These are phyloP conservation scores for Zeuzera pyrina DNA, from an alignment of 2,888 invertebrate genomes.

Conservation along the genomic window DNA sequence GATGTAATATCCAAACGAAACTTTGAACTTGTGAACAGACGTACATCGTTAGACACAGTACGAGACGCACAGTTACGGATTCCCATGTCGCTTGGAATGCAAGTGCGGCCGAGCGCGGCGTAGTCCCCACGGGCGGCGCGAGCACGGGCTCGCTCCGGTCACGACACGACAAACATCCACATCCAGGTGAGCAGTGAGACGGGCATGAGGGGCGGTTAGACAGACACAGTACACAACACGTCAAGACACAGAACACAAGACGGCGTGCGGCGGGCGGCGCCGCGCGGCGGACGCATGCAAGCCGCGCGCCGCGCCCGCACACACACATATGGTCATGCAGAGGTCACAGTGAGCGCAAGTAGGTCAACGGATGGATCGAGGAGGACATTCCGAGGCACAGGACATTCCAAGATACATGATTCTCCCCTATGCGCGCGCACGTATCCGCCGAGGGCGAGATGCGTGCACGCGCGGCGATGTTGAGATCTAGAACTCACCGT, in stretches of 20 bases:
- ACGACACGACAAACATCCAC: slow-evolving; percentile 44
- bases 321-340: slow-evolving; percentile 61
- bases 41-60: slow-evolving; percentile 33
- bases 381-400: slow-evolving; percentile 75
- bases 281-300: slow-evolving; percentile 55
- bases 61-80: slow-evolving; percentile 50
- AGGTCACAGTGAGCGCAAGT: slow-evolving; percentile 57
- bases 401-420: slow-evolving; percentile 76
- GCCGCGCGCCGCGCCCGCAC: slow-evolving; percentile 35
- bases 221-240: slow-evolving; percentile 65
- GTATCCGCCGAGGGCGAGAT: slow-evolving; percentile 35
- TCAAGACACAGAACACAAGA: slow-evolving; percentile 70
- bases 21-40: slow-evolving; percentile 21
- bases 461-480: slow-evolving; percentile 68
- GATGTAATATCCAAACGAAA: slow-evolving; percentile 21
- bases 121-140: slow-evolving; percentile 40
- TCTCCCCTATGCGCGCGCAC: slow-evolving; percentile 68
- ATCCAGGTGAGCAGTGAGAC: slow-evolving; percentile 46
- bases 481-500: slow-evolving; percentile 74
- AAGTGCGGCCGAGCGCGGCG: slow-evolving; percentile 56
- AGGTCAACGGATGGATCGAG: slow-evolving; percentile 63
- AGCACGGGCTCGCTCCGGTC: slow-evolving; percentile 32
- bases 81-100: slow-evolving; percentile 75
- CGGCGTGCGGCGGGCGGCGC: slow-evolving; percentile 43
- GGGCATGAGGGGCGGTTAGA: slow-evolving; percentile 45